Conservation (phyloP, 2,797 vertebrate genomes). For the Periparus ater region DNA sequence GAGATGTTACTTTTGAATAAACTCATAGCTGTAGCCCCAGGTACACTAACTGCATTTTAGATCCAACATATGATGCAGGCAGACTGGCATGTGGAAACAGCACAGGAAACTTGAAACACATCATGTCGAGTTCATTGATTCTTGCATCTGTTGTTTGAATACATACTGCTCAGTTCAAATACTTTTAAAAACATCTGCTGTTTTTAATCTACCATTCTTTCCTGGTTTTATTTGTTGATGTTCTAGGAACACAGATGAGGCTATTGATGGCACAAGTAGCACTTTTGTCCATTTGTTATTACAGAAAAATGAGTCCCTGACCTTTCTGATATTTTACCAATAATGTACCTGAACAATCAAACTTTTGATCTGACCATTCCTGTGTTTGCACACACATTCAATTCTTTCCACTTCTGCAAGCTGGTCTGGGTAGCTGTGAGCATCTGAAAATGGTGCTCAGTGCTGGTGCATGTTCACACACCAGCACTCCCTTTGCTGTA, state of each 20-base stretch:
- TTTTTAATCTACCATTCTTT: background rate
- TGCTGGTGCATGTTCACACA: background rate
- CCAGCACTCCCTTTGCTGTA: background rate
- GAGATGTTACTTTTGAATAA: slow-evolving; percentile 1
- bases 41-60: background rate
- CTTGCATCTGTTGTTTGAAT: background rate
- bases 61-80: background rate
- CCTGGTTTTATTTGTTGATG: background rate
- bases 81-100: background rate
- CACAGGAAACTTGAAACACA: background rate
- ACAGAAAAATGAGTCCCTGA: background rate
- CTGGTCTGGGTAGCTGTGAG: background rate
- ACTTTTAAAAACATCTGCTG: background rate
- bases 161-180: background rate
- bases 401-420: background rate
- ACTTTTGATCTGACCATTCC: background rate
- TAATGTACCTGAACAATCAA: background rate
- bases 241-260: background rate
- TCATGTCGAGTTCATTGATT: background rate
- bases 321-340: background rate
- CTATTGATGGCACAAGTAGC: background rate
- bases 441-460: background rate
- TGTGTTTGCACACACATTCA: background rate
- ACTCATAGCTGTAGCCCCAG: background rate
- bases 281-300: background rate